Percentiles rank a stretch among this genome's conserved stretches.
Evolutionary conservation across 2,888 invertebrate species (phyloP).

Genomic region (Trachelus troglodyta): DNA sequence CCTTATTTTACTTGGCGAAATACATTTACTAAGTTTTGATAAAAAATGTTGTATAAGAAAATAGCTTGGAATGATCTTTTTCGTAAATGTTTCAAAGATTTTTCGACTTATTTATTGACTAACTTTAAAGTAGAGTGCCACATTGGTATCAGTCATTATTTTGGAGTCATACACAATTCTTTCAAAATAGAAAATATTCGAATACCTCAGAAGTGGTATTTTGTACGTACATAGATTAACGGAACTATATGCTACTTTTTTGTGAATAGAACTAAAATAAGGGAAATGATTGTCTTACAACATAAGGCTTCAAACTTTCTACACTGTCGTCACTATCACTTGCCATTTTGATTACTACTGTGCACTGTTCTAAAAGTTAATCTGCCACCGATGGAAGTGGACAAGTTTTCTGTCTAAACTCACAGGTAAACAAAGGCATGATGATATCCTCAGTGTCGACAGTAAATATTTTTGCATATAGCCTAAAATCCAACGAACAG

Average conservation of each 20-base stretch:
- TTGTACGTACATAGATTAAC: neutral
- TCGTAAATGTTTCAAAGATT: neutral
- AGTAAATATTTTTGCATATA: neutral
- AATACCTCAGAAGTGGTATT: neutral
- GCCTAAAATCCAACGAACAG: neutral
- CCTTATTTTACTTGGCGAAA: neutral
- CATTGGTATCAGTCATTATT: neutral
- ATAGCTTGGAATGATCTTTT: neutral
- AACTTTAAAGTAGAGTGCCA: neutral
- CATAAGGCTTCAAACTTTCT: neutral
- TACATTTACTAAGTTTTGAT: neutral
- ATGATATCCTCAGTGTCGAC: neutral
- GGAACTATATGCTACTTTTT: neutral
- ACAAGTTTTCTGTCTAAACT: neutral
- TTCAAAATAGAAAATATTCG: neutral
- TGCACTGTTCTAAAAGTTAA: neutral
- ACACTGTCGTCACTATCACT: neutral
- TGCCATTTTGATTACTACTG: neutral
- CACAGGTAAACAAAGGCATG: neutral
- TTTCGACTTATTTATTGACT: neutral
- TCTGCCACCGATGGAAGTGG: neutral
- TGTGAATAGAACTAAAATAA: neutral
- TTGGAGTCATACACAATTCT: neutral
- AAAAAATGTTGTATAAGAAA: neutral
- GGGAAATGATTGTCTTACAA: neutral